Evolutionary conservation across 2,797 vertebrate genomes (phyloP).

Genomic region (Sparidentex hasta): DNA sequence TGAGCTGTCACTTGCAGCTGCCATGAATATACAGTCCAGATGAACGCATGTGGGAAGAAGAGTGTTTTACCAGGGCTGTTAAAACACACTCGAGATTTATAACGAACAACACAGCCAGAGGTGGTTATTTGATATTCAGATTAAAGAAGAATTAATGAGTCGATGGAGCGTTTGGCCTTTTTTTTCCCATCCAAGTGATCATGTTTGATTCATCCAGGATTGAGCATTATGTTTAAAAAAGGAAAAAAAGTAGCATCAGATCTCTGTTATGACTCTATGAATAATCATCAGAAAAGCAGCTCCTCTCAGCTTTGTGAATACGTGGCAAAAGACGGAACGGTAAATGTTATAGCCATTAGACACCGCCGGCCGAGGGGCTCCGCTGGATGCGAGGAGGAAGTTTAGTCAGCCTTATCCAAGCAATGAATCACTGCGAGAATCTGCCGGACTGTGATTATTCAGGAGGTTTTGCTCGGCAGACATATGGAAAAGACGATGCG

Average conservation of each 20-base stretch:
- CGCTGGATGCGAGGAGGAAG: slow-evolving; percentile 44
- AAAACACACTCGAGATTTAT: slow-evolving; percentile 51
- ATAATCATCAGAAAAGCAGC: slow-evolving; percentile 22
- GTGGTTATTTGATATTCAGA: slow-evolving; percentile 3
- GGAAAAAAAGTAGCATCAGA: neutral
- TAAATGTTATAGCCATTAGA: slow-evolving; percentile 56
- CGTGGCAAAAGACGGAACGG: slow-evolving; percentile 41
- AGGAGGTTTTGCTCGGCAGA: slow-evolving; percentile 37
- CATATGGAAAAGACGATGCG: slow-evolving; percentile 67
- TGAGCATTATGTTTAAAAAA: neutral
- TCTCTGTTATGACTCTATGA: slow-evolving; percentile 9
- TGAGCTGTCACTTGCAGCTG: slow-evolving; percentile 81
- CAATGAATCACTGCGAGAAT: slow-evolving; percentile 58
- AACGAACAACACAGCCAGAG: slow-evolving; percentile 25
- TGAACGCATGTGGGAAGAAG: slow-evolving; percentile 62
- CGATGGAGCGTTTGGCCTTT: too few species aligned
- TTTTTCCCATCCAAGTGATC: neutral
- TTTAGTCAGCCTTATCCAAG: slow-evolving; percentile 60
- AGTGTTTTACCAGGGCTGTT: slow-evolving; percentile 74
- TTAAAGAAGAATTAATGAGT: neutral
- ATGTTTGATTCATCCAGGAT: neutral
- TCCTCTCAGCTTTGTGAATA: slow-evolving; percentile 35
- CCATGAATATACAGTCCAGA: slow-evolving; percentile 77
- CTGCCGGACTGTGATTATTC: slow-evolving; percentile 28
- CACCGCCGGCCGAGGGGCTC: slow-evolving; percentile 7